Base-by-base conservation (phyloP, 2,113 vertebrate species). In the Scalopus aquaticus region DNA sequence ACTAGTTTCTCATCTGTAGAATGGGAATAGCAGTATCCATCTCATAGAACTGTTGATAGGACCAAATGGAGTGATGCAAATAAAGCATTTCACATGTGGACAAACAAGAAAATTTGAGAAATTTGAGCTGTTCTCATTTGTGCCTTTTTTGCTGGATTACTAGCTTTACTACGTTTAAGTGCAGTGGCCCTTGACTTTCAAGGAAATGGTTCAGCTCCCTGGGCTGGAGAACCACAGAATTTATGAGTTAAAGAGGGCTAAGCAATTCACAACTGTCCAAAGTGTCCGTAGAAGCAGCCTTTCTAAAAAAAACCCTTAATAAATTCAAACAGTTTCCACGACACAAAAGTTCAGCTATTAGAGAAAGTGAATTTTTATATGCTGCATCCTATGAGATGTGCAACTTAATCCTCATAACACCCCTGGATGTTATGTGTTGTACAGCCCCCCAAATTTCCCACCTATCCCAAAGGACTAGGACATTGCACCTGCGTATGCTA, bases 371-470 rank as follows among this genome's bases (percentile, higher is more conserved):
- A 60, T 60, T 70, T 46, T 26, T 26, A n/a, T 11, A 46, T 28
- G 51, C 1, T 51, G 26, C 26, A 35, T 46, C 24, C 2, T 10
- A 15, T 28, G 10, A 76, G 13, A n/a, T 9, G 28, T 3, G 20
- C 1, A 32, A 26, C 3, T 0, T 2, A 6, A 30, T 15, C 24
- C 28, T 42, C 1, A 11, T 15, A 32, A 35, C 4, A 51, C 15
- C 8, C 16, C 46, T 12, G 15, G 26, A 30, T 32, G n/a, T 2
- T 1, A 6, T 15, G 3, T 30, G 22, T 17, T 42, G 56, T 15
- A 12, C 1, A 30, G 3, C 24, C 19, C 35, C 24, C 35, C 32
- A 35, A 37, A 44, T 54, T 13, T 30, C 28, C 83, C 62, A 56
- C 58, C 37, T 54, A 62, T 39, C 6, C 9, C 77, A 37, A 3